phyloP scores from a whole-genome alignment of 2,888 invertebrate genomes.

The Euspilapteryx auroguttella region DNA sequence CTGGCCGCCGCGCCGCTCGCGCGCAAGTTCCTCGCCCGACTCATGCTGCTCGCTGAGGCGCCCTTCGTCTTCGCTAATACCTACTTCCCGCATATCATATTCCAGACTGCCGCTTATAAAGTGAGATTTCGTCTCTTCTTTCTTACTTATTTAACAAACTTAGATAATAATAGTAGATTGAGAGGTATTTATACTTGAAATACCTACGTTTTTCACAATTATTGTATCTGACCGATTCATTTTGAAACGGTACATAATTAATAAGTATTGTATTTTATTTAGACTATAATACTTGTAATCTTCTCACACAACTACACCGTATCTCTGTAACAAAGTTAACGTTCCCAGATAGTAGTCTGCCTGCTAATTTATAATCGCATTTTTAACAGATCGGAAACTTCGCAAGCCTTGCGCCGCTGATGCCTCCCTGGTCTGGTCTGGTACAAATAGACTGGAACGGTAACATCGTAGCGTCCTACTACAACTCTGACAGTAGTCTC shows the following conservation, averaged over 20 bases:
- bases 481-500: slow-evolving; percentile 61
- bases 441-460: slow-evolving; percentile 73
- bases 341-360: slow-evolving; percentile 3
- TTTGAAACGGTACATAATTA: no score
- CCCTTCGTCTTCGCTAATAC: slow-evolving; percentile 66
- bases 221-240: no score
- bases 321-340: background rate
- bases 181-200: no score
- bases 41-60: slow-evolving; percentile 61
- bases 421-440: slow-evolving; percentile 54
- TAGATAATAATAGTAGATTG: no score
- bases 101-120: slow-evolving; percentile 63
- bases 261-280: no score
- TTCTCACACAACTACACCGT: slow-evolving; percentile 1
- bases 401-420: slow-evolving; percentile 29
- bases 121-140: slow-evolving; percentile 30
- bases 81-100: slow-evolving; percentile 66
- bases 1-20: slow-evolving; percentile 65
- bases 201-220: no score
- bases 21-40: slow-evolving; percentile 66
- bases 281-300: background rate
- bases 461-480: slow-evolving; percentile 69
- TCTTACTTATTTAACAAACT: slow-evolving; percentile 1
- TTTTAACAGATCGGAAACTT: slow-evolving; percentile 66
- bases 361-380: background rate